Conservation (phyloP, 1,140 invertebrate species). For the Anagrus nilaparvatae region DNA sequence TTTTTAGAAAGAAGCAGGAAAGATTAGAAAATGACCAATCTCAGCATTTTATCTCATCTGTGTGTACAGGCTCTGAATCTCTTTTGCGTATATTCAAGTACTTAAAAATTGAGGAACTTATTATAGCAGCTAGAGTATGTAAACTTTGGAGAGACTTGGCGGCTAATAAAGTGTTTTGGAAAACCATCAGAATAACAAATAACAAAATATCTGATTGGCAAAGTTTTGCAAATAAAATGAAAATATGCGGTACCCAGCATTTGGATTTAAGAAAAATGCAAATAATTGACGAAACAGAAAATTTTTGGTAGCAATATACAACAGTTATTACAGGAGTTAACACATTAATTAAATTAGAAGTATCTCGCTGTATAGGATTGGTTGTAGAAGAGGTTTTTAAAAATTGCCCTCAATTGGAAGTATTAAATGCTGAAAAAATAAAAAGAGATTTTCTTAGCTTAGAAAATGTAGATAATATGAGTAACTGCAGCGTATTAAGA, state of each 20-base stretch:
- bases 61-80: constrained; percentile 51
- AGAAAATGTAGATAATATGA: constrained; percentile 44
- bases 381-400: constrained; percentile 57
- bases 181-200: constrained; percentile 69
- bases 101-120: constrained; percentile 64
- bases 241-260: constrained; percentile 49
- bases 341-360: constrained; percentile 50
- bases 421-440: constrained; percentile 56
- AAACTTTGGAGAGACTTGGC: constrained; percentile 65
- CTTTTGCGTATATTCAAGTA: constrained; percentile 66
- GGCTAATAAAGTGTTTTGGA: constrained; percentile 61
- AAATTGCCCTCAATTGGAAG: constrained; percentile 49
- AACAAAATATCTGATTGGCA: constrained; percentile 66
- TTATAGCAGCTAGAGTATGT: constrained; percentile 62
- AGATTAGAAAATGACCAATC: constrained; percentile 33
- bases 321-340: constrained; percentile 51
- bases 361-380: constrained; percentile 60
- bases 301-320: constrained; percentile 60
- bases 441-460: constrained; percentile 53
- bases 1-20: constrained; percentile 30
- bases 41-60: constrained; percentile 47
- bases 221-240: constrained; percentile 54
- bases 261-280: constrained; percentile 69
- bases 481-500: constrained; percentile 52
- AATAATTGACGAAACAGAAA: constrained; percentile 48